Evolutionary conservation across 2,888 invertebrate genomes (phyloP).

Genomic region (Brachylomia viminalis): DNA sequence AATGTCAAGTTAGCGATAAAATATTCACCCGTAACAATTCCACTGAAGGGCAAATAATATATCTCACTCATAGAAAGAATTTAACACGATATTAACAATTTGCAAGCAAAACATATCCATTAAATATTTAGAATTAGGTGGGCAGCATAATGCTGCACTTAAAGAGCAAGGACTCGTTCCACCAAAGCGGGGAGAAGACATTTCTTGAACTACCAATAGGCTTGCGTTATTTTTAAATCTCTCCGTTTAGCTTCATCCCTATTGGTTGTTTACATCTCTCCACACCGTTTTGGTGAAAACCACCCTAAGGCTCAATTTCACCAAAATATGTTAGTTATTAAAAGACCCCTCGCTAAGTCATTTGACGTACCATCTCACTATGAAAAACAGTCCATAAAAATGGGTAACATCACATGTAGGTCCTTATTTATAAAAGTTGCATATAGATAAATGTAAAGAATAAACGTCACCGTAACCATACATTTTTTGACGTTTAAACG

Average conservation of each 20-base stretch:
- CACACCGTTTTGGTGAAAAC: background rate
- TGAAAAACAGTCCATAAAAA: background rate
- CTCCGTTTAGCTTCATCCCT: background rate
- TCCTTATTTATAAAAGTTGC: background rate
- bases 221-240: background rate
- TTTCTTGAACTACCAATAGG: background rate
- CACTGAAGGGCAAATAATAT: background rate
- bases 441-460: background rate
- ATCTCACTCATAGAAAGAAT: background rate
- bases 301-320: background rate
- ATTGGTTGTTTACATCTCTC: background rate
- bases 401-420: background rate
- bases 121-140: background rate
- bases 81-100: background rate
- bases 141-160: background rate
- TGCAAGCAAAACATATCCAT: too few relatives aligned
- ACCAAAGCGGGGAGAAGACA: background rate
- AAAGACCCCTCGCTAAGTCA: background rate
- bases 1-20: background rate
- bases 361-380: background rate
- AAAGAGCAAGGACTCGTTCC: background rate
- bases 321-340: background rate
- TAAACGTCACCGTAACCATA: background rate
- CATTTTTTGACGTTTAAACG: background rate
- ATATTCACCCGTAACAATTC: background rate